Conservation (phyloP, 53 echinoderm and acorn worm species). For the Arbacia lixula region DNA sequence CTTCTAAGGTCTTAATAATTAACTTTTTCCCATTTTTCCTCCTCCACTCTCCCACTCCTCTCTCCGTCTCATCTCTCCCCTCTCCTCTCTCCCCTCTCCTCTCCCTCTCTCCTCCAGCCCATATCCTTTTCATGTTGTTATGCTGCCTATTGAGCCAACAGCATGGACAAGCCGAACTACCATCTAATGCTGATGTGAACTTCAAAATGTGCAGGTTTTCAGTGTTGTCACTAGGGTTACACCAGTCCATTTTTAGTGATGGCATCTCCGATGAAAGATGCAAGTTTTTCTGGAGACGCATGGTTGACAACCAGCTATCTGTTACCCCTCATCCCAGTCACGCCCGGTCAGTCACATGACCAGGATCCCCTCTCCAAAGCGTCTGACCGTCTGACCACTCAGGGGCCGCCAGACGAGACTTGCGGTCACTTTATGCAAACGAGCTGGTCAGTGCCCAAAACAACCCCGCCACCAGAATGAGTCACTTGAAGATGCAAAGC, state of each 20-base stretch:
- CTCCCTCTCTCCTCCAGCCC: not conserved
- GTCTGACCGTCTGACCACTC: constrained; percentile 18
- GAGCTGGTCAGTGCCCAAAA: constrained; percentile 37
- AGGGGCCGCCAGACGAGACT: constrained; percentile 27
- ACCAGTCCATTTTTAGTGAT: too few relatives aligned
- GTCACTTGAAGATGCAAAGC: too few relatives aligned
- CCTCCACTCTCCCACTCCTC: not conserved
- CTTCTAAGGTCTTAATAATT: too few relatives aligned
- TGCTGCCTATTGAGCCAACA: too few relatives aligned
- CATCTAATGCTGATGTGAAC: too few relatives aligned
- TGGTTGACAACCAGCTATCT: constrained; percentile 10
- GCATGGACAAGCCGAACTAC: too few relatives aligned
- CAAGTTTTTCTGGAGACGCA: too few relatives aligned
- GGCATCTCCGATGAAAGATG: too few relatives aligned
- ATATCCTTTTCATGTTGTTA: not conserved
- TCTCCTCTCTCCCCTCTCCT: not conserved
- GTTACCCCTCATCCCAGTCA: not conserved
- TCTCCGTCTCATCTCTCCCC: not conserved
- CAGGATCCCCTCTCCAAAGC: constrained; percentile 4
- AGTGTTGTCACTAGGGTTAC: too few relatives aligned
- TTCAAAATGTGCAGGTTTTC: too few relatives aligned
- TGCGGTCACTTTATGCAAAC: constrained; percentile 41
- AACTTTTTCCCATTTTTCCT: not conserved
- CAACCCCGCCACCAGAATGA: constrained; percentile 9
- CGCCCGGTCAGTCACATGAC: constrained; percentile 2